Conservation (phyloP, 1,140 invertebrate species). For the Eubasilissa regina region DNA sequence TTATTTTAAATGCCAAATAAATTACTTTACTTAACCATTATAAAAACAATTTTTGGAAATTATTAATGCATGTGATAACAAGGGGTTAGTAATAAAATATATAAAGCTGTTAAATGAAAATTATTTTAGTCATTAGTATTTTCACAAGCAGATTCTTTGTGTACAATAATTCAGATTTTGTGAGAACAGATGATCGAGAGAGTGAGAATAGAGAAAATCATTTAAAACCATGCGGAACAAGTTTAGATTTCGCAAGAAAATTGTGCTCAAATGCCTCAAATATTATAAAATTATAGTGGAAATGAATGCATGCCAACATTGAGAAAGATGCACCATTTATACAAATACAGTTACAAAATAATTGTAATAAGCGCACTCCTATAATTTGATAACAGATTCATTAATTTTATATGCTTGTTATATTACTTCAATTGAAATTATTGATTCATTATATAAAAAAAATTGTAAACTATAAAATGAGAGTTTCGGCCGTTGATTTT, state of each 20-base stretch:
- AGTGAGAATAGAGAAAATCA: slow-evolving; percentile 59
- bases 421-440: no score
- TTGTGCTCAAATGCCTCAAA: slow-evolving; percentile 3
- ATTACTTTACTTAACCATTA: no score
- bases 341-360: slow-evolving; percentile 13
- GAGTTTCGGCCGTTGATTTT: background rate
- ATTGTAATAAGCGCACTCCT: no score
- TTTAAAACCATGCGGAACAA: slow-evolving; percentile 53
- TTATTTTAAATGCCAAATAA: no score
- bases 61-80: slow-evolving; percentile 37
- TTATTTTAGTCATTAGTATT: slow-evolving; percentile 6
- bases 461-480: no score
- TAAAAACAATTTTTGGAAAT: background rate
- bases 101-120: slow-evolving; percentile 27
- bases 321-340: slow-evolving; percentile 56
- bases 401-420: no score
- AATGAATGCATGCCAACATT: slow-evolving; percentile 50
- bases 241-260: slow-evolving; percentile 19
- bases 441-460: no score
- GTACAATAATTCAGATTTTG: slow-evolving; percentile 5
- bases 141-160: background rate
- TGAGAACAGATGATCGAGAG: slow-evolving; percentile 42
- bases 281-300: background rate
- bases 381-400: no score
- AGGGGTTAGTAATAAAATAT: slow-evolving; percentile 28